phyloP scores from a whole-genome alignment of 2,888 invertebrate species.

The Oegoconia quadripuncta region DNA sequence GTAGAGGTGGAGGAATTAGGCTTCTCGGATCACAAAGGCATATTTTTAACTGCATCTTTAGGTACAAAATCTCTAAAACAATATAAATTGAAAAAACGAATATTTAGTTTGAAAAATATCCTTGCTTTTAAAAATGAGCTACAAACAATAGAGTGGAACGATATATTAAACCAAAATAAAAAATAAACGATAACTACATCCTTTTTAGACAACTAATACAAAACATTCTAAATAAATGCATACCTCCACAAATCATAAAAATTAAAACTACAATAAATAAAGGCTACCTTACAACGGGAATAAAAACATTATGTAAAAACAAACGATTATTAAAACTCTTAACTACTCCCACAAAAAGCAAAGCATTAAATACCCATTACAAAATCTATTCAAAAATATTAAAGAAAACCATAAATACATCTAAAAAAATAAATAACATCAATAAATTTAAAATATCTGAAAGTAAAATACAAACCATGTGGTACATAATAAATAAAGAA shows the following conservation, averaged over 20 bases:
- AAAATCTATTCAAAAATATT: constrained; percentile 8
- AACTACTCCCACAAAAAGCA: constrained; percentile 6
- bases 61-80: too few relatives aligned
- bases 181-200: constrained; percentile 14
- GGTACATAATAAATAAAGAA: too few relatives aligned
- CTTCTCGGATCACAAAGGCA: constrained; percentile 16
- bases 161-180: constrained; percentile 3
- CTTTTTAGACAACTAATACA: constrained; percentile 3
- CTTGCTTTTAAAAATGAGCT: constrained; percentile 8
- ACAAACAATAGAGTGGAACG: constrained; percentile 6
- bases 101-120: constrained; percentile 10
- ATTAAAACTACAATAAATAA: constrained; percentile 1
- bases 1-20: constrained; percentile 10
- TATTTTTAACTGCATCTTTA: neutral
- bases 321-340: constrained; percentile 10
- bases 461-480: too few relatives aligned
- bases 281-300: neutral
- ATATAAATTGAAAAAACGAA: too few relatives aligned
- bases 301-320: constrained; percentile 9
- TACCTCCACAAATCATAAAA: constrained; percentile 8
- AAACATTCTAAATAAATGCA: constrained; percentile 5
- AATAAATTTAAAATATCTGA: constrained; percentile 5
- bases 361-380: constrained; percentile 4
- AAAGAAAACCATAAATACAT: constrained; percentile 6
- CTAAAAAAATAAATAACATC: constrained; percentile 12